Base-by-base conservation (phyloP, 2,888 invertebrate species). In the Mactromeris polynyma region DNA sequence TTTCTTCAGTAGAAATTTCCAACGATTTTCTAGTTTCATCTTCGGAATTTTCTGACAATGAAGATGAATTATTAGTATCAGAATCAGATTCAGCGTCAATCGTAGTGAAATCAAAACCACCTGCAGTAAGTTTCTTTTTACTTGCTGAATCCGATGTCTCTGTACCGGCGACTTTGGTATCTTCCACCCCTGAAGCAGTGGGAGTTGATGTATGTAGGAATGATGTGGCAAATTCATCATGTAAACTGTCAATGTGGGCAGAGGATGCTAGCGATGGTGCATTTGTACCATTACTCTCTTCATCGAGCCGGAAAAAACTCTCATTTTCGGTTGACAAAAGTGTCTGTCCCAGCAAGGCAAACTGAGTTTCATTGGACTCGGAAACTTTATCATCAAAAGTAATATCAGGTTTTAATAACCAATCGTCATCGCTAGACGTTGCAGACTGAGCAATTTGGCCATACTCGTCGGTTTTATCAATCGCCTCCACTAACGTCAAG, bases 151-250 rank as follows among this genome's bases (percentile, higher is more conserved):
- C 26, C 19, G 31, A 0, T 26, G 19, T 14, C 14, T 79, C 79
- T 42, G 40, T 21, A 21, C 17, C n/a, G 79, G 11, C 14, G 42
- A 19, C 42, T 9, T 31, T 33, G 17, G 40, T 21, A 38, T 40
- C 69, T 64, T 36, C 82, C 9, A 82, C 73, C 14, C 26, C 26
- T 17, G 86, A 86, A 26, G 81, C 73, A 38, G 51, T 83, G 14
- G 82, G 82, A 38, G 86, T 87, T 19, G 78, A 82, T n/a, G 86
- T 26, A 26, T 82, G 77, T 36, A 40, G 77, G 42, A 36, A 19
- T 19, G 73, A 17, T 36, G 19, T 36, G 19, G 73, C 73, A 33
- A 73, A 73, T 7, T 86, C 81, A 78, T 79, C 58, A 38, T 69
- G 26, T 38, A 73, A 73, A 42, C 9, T 42, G 0, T 69, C 51